Base-by-base conservation (phyloP, 2,797 vertebrate species). In the Diceros bicornis region DNA sequence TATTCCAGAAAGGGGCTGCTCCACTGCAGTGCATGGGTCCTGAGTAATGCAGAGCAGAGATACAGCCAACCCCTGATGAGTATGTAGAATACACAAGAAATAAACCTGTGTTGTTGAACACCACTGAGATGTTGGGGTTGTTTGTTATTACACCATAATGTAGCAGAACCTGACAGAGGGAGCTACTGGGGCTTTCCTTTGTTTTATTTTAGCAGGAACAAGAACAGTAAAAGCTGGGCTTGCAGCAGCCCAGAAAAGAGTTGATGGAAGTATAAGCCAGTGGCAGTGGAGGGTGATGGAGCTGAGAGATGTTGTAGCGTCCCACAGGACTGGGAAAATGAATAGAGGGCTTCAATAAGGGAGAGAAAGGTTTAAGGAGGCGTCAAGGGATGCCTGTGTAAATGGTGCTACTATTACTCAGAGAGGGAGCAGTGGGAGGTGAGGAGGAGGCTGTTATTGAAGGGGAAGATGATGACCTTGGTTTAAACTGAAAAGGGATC, bases 301-400 rank as follows among this genome's bases (percentile, higher is more conserved):
- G 10, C 37, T 44, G 25, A 83, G 74, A n/a, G 44, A 59, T 2
- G 3, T 18, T 16, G 5, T 2, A 14, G 9, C 23, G 13, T 20
- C 25, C 27, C 18, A 29, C 0, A 8, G 37, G 14, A 4, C 5
- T 0, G 20, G 37, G 10, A 37, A 52, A 72, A 29, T 14, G 7
- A 41, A 55, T 4, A 32, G 16, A n/a, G 16, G 25, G 29, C 16
- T 1, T 32, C 2, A 18, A 41, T 4, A 5, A 41, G 25, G 21
- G 20, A 59, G 72, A 44, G 4, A n/a, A 10, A 41, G 17, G 17
- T 6, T 25, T 0, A 0, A 44, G 27, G 21, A 41, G 4, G 8
- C 6, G 11, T 7, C 4, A 0, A 11, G 23, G 47, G 29, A 34
- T n/a, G 32, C 1, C 16, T 8, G 12, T 6, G 32, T n/a, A 12